A percentile compares a stretch with the other conserved stretches of the same genome.
Conservation (phyloP, 2,797 vertebrate genomes). For the Fundulus diaphanus region DNA sequence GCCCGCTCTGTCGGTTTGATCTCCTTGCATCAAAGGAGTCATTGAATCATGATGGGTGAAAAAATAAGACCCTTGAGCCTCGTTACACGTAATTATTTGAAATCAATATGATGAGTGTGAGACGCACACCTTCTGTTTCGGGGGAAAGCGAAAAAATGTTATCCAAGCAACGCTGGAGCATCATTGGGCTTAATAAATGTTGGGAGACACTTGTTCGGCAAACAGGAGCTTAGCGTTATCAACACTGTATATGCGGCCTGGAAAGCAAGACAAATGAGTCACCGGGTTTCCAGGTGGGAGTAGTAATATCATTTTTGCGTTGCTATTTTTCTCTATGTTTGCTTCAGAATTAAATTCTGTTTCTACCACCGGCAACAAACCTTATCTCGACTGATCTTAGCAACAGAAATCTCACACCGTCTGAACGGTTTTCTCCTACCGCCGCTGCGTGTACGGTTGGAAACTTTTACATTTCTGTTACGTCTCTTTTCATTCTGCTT, state of each 20-base stretch:
- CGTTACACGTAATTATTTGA: slow-evolving; percentile 65
- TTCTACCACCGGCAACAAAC: slow-evolving; percentile 24
- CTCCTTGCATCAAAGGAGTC: slow-evolving; percentile 66
- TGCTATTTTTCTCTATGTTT: slow-evolving; percentile 16
- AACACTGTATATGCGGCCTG: slow-evolving; percentile 15
- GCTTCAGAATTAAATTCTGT: slow-evolving; percentile 15
- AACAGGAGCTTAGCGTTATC: slow-evolving; percentile 7
- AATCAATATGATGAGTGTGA: slow-evolving; percentile 49
- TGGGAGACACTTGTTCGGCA: slow-evolving; percentile 5
- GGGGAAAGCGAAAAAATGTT: slow-evolving; percentile 23
- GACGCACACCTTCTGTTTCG: slow-evolving; percentile 36
- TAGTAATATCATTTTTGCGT: slow-evolving; percentile 14
- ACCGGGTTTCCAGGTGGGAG: slow-evolving; percentile 21
- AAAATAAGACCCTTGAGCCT: slow-evolving; percentile 46
- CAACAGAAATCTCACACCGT: slow-evolving; percentile 15
- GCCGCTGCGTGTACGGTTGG: not conserved
- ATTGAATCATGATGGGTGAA: slow-evolving; percentile 57
- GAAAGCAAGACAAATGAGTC: slow-evolving; percentile 19
- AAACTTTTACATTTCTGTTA: slow-evolving; percentile 13
- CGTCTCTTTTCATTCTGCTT: not conserved
- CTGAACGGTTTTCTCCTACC: slow-evolving; percentile 10
- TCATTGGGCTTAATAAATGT: slow-evolving; percentile 19
- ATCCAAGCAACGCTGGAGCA: slow-evolving; percentile 24
- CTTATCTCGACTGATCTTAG: not conserved
- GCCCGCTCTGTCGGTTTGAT: slow-evolving; percentile 60